phyloP scores from a whole-genome alignment of 2,113 vertebrate genomes.

The Strix uralensis region DNA sequence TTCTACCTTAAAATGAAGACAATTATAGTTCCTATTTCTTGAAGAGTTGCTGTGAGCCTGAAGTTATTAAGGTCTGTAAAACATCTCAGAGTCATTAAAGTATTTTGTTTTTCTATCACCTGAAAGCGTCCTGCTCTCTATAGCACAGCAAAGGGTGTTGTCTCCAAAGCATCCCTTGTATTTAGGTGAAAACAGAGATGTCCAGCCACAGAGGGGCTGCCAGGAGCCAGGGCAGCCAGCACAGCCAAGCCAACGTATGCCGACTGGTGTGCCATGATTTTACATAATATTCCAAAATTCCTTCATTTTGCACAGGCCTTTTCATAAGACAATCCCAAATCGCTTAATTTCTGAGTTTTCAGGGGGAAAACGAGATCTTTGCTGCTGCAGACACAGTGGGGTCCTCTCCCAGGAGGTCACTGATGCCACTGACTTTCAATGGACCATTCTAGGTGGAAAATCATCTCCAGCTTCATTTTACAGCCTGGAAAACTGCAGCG shows the following conservation, averaged over 20 bases:
- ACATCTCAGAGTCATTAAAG: background rate
- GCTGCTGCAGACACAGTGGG: background rate
- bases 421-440: rapidly evolving
- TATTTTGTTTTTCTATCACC: background rate
- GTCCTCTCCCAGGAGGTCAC: background rate
- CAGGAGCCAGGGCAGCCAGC: background rate
- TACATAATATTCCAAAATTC: background rate
- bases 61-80: background rate
- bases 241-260: background rate
- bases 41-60: background rate
- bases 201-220: background rate
- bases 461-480: background rate
- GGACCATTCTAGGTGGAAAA: background rate
- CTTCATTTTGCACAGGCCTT: background rate
- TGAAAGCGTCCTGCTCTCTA: background rate
- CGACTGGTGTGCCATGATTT: background rate
- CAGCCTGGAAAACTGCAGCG: background rate
- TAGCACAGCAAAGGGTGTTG: background rate
- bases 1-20: background rate
- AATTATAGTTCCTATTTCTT: background rate
- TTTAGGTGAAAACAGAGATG: background rate
- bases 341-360: background rate
- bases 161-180: background rate
- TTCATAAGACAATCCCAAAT: background rate
- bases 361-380: rapidly evolving